These are phyloP conservation scores for Heliangelus exortis DNA, from an alignment of 2,797 vertebrate species.

Conservation along the genomic window DNA sequence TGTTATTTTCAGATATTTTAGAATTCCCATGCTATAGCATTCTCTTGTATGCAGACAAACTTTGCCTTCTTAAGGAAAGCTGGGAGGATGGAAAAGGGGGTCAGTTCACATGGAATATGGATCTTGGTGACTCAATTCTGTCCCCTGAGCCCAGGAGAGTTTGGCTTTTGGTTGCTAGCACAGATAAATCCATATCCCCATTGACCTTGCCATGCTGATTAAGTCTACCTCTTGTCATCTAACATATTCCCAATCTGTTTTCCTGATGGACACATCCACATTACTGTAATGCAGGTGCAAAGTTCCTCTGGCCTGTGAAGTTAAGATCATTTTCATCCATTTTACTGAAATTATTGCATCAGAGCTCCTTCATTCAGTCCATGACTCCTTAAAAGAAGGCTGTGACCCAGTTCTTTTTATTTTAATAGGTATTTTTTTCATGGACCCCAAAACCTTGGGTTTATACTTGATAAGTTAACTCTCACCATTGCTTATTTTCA, in stretches of 20 bases:
- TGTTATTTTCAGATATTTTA: not conserved
- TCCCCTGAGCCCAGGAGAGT: not conserved
- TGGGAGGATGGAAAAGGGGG: not conserved
- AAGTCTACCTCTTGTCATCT: not conserved
- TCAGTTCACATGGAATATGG: not conserved
- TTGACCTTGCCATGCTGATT: not conserved
- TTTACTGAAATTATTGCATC: not conserved
- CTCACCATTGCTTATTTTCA: not conserved
- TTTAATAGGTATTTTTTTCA: not conserved
- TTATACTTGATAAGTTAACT: not conserved
- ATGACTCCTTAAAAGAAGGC: fast-evolving
- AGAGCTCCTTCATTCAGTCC: not conserved
- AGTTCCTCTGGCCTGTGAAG: not conserved
- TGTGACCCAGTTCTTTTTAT: not conserved
- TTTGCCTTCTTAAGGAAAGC: not conserved
- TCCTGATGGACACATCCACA: not conserved
- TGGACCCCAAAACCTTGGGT: not conserved
- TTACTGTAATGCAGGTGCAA: not conserved
- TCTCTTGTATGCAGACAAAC: not conserved
- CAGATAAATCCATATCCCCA: not conserved
- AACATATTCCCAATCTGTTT: not conserved
- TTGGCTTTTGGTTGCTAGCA: not conserved
- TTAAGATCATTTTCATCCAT: not conserved
- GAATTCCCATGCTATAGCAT: not conserved
- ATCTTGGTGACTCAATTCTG: not conserved